phyloP scores from a whole-genome alignment of 2,797 vertebrate genomes.

The Podargus strigoides region DNA sequence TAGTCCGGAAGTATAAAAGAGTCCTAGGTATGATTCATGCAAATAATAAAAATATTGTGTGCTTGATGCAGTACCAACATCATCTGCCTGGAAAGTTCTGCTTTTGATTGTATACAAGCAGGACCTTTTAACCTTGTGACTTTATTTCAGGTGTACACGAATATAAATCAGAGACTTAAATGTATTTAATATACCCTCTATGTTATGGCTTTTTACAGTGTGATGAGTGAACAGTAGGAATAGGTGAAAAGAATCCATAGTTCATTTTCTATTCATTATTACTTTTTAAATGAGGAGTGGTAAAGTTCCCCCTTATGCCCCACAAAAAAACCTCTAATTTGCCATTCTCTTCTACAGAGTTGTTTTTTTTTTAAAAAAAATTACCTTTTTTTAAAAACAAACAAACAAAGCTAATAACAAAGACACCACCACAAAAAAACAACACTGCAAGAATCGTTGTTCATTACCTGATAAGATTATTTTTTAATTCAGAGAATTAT shows the following conservation, averaged over 20 bases:
- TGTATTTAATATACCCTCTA: not conserved
- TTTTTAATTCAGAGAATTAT: not conserved
- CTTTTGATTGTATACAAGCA: not conserved
- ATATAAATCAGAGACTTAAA: not conserved
- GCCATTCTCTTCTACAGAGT: not conserved
- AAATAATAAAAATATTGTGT: slow-evolving; percentile 38
- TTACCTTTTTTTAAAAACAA: not conserved
- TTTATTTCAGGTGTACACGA: not conserved
- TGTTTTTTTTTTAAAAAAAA: not conserved
- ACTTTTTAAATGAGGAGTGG: not conserved
- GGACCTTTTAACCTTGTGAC: not conserved
- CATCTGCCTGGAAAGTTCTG: not conserved
- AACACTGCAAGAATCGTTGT: not conserved
- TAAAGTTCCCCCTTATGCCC: not conserved
- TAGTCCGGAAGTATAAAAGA: not conserved
- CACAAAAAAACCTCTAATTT: not conserved
- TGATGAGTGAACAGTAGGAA: not conserved
- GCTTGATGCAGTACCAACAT: not conserved
- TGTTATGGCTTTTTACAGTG: not conserved
- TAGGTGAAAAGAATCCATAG: not conserved
- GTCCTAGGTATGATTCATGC: slow-evolving; percentile 4
- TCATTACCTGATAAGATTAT: not conserved
- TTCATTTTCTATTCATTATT: not conserved
- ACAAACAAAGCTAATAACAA: not conserved
- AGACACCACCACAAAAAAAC: not conserved